These are phyloP conservation scores for Drosophila picticornis DNA, from an alignment of 2,888 invertebrate species.

Conservation along the genomic window DNA sequence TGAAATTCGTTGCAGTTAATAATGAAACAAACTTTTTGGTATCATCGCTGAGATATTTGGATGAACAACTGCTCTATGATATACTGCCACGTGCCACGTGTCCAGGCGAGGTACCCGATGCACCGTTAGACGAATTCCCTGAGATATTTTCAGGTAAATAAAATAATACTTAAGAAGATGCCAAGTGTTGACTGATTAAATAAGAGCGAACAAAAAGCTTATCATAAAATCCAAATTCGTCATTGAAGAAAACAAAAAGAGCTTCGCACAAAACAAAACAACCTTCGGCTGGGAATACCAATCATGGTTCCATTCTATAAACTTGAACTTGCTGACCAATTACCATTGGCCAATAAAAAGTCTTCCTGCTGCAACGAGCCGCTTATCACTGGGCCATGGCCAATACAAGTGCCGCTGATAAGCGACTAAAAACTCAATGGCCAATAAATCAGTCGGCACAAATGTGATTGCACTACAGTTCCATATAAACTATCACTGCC, in stretches of 20 bases:
- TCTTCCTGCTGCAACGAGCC: constrained; percentile 45
- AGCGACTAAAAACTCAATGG: constrained; percentile 37
- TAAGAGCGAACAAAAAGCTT: not conserved
- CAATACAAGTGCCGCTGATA: constrained; percentile 52
- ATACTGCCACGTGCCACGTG: constrained; percentile 68
- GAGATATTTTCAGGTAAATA: constrained; percentile 80
- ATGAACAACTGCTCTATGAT: constrained; percentile 71
- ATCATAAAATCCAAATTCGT: not conserved
- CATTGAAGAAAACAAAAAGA: not conserved
- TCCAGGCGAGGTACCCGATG: constrained; percentile 57
- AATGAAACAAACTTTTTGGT: constrained; percentile 72
- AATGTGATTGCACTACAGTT: constrained; percentile 38
- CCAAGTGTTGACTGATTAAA: not conserved
- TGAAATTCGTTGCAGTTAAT: constrained; percentile 31
- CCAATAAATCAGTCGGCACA: constrained; percentile 58
- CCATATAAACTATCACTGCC: constrained; percentile 8
- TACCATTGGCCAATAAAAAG: constrained; percentile 33
- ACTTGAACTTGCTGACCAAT: constrained; percentile 48
- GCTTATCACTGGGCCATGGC: constrained; percentile 62
- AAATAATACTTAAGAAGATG: not conserved
- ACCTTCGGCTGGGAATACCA: not conserved
- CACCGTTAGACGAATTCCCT: constrained; percentile 80
- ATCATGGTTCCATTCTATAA: not conserved
- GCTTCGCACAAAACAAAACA: no score
- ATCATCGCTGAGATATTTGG: constrained; percentile 74